Evolutionary conservation across 1,140 invertebrate species (phyloP).

Genomic region (Pogonomyrmex californicus): DNA sequence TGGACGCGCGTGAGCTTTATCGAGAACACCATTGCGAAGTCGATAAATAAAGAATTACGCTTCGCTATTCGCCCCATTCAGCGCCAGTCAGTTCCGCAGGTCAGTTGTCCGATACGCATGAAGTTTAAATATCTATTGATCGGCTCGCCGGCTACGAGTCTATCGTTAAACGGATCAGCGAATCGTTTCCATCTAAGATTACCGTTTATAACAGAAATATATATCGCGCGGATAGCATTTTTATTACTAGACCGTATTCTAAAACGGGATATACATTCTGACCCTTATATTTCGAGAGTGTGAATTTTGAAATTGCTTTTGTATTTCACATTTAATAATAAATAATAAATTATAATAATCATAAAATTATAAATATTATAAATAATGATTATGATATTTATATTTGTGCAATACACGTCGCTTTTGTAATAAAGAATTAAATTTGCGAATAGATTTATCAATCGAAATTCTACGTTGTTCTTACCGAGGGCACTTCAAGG

Average conservation of each 20-base stretch:
- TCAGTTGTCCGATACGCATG: slow-evolving; percentile 48
- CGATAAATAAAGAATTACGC: slow-evolving; percentile 62
- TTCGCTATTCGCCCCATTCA: slow-evolving; percentile 47
- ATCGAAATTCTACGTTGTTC: slow-evolving; percentile 15
- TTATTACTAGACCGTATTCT: not conserved
- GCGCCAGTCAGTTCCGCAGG: slow-evolving; percentile 45
- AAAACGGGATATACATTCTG: not conserved
- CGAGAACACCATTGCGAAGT: slow-evolving; percentile 47
- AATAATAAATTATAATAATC: not conserved
- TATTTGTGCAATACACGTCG: not conserved
- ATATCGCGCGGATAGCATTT: not conserved
- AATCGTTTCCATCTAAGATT: slow-evolving; percentile 26
- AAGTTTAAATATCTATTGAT: slow-evolving; percentile 62
- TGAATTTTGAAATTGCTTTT: not conserved
- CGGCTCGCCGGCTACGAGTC: slow-evolving; percentile 37
- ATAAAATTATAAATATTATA: too few relatives aligned
- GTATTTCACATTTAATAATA: not conserved
- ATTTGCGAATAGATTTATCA: not conserved
- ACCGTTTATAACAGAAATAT: slow-evolving; percentile 17
- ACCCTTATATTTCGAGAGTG: not conserved
- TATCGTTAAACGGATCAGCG: slow-evolving; percentile 55
- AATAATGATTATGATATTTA: not conserved
- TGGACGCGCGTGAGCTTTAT: slow-evolving; percentile 29
- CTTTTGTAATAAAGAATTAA: not conserved
- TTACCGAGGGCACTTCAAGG: not conserved